Percentiles rank a stretch among this genome's conserved stretches.
phyloP scores from a whole-genome alignment of 1,140 invertebrate species.

The Schlechtendalia chinensis region DNA sequence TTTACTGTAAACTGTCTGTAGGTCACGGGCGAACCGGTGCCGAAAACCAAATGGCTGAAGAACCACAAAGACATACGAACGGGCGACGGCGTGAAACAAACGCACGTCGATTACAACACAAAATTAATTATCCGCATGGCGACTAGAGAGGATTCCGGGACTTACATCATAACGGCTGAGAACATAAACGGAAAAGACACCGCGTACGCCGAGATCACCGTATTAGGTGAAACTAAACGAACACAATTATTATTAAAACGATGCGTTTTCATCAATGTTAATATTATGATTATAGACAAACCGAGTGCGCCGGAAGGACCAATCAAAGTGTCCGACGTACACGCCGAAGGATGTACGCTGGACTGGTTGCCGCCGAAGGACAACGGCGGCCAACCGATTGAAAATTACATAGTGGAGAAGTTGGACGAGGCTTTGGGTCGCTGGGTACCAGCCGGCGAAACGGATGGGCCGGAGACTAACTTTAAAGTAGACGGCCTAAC shows the following conservation, averaged over 20 bases:
- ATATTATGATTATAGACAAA: constrained; percentile 62
- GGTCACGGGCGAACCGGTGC: constrained; percentile 84
- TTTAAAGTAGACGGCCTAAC: constrained; percentile 74
- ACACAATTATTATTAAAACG: not conserved
- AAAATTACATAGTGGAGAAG: constrained; percentile 90
- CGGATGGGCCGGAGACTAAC: constrained; percentile 72
- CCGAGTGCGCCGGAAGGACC: constrained; percentile 89
- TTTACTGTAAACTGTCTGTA: not conserved
- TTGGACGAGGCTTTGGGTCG: constrained; percentile 88
- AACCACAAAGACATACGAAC: constrained; percentile 71
- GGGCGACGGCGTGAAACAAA: constrained; percentile 70
- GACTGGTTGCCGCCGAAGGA: constrained; percentile 88
- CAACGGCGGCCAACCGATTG: constrained; percentile 85
- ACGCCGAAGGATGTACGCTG: constrained; percentile 80
- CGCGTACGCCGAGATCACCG: constrained; percentile 87
- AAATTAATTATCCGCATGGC: constrained; percentile 83
- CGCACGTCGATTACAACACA: constrained; percentile 85
- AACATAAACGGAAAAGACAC: constrained; percentile 91
- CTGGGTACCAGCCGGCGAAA: constrained; percentile 91
- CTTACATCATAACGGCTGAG: constrained; percentile 87
- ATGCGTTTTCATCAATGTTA: not conserved
- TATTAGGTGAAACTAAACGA: constrained; percentile 68
- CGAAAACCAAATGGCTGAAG: constrained; percentile 84
- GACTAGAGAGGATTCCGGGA: constrained; percentile 82
- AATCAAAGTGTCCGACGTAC: constrained; percentile 80